Percentiles rank a stretch among this genome's conserved stretches.
These are phyloP conservation scores for Melanargia galathea DNA, from an alignment of 2,888 invertebrate genomes.

Conservation along the genomic window DNA sequence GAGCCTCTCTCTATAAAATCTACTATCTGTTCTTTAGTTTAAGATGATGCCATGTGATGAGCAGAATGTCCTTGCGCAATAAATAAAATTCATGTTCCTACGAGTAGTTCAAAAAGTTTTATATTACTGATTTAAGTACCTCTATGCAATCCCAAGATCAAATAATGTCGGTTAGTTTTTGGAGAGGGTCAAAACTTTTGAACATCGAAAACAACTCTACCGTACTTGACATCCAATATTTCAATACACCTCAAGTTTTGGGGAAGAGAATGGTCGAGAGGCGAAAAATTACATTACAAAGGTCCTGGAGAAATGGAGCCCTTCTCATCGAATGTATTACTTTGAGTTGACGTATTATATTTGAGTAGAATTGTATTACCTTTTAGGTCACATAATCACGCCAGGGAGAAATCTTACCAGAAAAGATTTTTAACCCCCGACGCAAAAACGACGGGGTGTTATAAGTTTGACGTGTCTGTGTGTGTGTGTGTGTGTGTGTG, in stretches of 20 bases:
- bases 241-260: constrained; percentile 76
- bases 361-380: constrained; percentile 44
- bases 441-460: too few species aligned
- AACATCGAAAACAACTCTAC: constrained; percentile 73
- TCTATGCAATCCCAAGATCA: constrained; percentile 1
- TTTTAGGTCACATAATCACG: constrained; percentile 39
- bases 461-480: too few species aligned
- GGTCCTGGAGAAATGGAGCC: constrained; percentile 69
- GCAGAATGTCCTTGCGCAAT: not conserved
- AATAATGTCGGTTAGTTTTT: constrained; percentile 12
- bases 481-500: too few species aligned
- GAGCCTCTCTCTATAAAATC: too few species aligned
- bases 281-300: constrained; percentile 77
- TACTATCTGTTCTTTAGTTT: too few species aligned
- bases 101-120: not conserved
- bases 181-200: constrained; percentile 59
- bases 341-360: constrained; percentile 46
- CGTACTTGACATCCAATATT: constrained; percentile 80
- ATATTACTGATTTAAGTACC: not conserved
- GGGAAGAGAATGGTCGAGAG: constrained; percentile 73
- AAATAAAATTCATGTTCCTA: not conserved
- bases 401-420: constrained; percentile 33
- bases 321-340: constrained; percentile 54
- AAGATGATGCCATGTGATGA: too few species aligned
- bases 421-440: not conserved